Base-by-base conservation (phyloP, 2,113 vertebrate species). In the Callionymus lyra region DNA sequence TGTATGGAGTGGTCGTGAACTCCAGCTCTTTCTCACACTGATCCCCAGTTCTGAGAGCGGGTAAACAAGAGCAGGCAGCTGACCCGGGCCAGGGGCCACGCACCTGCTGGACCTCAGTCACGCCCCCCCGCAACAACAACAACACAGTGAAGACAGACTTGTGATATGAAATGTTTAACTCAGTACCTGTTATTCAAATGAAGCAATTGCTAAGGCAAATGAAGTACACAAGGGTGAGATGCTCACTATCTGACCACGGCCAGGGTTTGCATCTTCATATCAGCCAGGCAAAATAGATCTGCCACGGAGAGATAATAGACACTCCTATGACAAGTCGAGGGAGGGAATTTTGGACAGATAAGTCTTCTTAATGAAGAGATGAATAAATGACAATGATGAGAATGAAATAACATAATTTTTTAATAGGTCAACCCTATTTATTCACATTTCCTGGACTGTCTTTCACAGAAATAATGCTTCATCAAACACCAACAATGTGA, bases 231-330 rank as follows among this genome's bases (percentile, higher is more conserved):
- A 42, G 18, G 10, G 2, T 47, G 42, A 48, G 31, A 41, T 32
- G 10, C 56, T 41, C 44, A 16, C 62, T 69, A 76, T 77, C 72
- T 58, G 31, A 63, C 10, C 14, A 9, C 41, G 44, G 41, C 27
- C 35, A 38, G 61, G 48, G 60, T 59, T 49, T 44, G 31, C 12
- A 12, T 59, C 65, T 65, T 63, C 54, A 64, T 74, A 74, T 71
- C 59, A 51, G 52, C 21, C 36, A 48, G 39, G 52, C 52, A 50
- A 59, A 59, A 63, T 46, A 49, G 27, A 5, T 31, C 63, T 80
- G 81, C 70, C 53, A 51, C 14, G 1, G 15, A 6, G 42, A 31
- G 81, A 83, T 80, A 83, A 77, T 50, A 70, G 68, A 68, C 70
- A 70, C 74, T 70, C 59, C 73, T 77, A 62, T 48, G 48, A 55